Evolutionary conservation across 2,797 vertebrate genomes (phyloP), one percentile per base, ranked within the genome.

Genomic region (Synanceia verrucosa): DNA sequence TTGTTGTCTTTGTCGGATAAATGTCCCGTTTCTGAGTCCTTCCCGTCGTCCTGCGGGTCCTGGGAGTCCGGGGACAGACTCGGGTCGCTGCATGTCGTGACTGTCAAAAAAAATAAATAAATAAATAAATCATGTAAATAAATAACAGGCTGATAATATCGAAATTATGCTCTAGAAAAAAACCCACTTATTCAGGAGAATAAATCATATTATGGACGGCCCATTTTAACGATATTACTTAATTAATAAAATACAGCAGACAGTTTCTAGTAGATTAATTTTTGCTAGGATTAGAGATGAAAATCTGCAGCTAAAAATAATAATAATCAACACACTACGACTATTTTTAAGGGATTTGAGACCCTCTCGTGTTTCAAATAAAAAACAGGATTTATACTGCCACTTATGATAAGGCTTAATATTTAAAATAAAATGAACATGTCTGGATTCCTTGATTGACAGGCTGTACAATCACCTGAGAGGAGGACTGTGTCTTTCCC

Each of bases 41-140:
- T 99, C 52, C 94, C 94, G 75, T 98, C 97, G 48, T 99, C 97
- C 87, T 96, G 96, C 12, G 96, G 97, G 90, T 99, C 98, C 92
- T 97, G 97, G 57, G 97, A 97, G 91, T 97, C 97, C 29, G 98
- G 97, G 65, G 98, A 99, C 90, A 99, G 91, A 87, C 98, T 99
- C 71, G 96, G 96, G 88, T 99, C 97, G 92, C 98, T 99, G 94
- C 96, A 97, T 11, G 97, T 95, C 55, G 97, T 97, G 73, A 97
- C 97, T 99, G 91, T 11, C 53, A 13, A 41, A 7, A 51, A 85
- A 21, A 59, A 67, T 1, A 9, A 21, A 41, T n/a, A n/a, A n/a
- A n/a, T n/a, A n/a, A n/a, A n/a, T n/a, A n/a, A n/a, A n/a, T n/a
- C n/a, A n/a, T n/a, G n/a, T n/a, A n/a, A n/a, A n/a, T n/a, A n/a